Base-by-base conservation (phyloP, 2,888 invertebrate genomes). In the Parasteatoda lunata region DNA sequence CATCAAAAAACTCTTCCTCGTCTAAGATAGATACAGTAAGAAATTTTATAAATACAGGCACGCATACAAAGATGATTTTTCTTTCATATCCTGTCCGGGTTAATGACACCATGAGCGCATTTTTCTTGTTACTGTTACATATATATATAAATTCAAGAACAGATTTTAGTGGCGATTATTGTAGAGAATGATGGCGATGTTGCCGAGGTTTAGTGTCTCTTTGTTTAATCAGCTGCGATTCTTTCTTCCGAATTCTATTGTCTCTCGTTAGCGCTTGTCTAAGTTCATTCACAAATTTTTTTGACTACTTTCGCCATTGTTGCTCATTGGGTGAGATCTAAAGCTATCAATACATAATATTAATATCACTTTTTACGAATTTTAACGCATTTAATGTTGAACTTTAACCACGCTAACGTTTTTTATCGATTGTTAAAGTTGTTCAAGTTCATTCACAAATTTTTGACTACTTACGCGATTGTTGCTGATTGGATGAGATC, bases 121-220 rank as follows among this genome's bases (percentile, higher is more conserved):
- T 59, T 76, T 80, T 79, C 80, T 80, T 86, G 71, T 81, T 80
- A 86, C 77, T 86, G 80, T 86, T 76, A 76, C 76, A 70, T 72
- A 59, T 59, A 59, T 13, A 59, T 59, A 13, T 59, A 30, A 85
- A 85, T 86, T 86, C 85, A 86, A 86, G 85, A 80, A 81, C 80
- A 80, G 77, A 83, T 84, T 77, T 82, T 77, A 7, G 59, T 54
- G 65, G 71, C 52, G 73, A 75, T 77, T 71, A 75, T 77, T 72
- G 70, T 49, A n/a, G 4, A n/a, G 59, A n/a, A 59, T 59, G 59
- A 59, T 59, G 59, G n/a, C 59, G 59, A 65, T 65, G 52, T 68
- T 77, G 71, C 30, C 8, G 75, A 30, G 30, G 30, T 30, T 30
- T 30, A 30, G 13, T 49, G 83, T 65, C 64, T n/a, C 77, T 66